Evolutionary conservation across 2,888 invertebrate species (phyloP), one percentile per base, ranked within the genome.

Genomic region (Philaethria dido): DNA sequence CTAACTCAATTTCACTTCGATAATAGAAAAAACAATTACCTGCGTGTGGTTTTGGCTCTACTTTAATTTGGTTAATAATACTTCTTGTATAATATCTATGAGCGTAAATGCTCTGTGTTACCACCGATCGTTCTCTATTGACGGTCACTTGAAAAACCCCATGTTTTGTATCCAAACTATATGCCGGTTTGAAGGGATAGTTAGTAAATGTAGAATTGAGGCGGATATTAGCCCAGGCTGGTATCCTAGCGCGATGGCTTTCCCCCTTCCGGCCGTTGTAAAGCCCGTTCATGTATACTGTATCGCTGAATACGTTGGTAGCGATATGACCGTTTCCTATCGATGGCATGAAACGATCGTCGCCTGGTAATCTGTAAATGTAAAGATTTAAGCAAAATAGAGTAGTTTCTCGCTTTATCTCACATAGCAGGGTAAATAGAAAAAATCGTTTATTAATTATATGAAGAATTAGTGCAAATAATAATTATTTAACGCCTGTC

Each of bases 321-420:
- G 94, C 94, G 62, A 94, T 74, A 72, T 94, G 94, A 0, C 94
- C 94, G 71, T 94, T 94, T 0, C 94, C 93, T 3, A 94, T 79
- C 0, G 94, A 94, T 5, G 94, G 93, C 94, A 94, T 93, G 73
- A 94, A 93, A 65, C 90, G 92, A 0, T 91, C 82, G 72, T 94
- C 93, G 0, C 85, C 80, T 3, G 94, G 94, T 4, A 94, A 81
- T 3, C 94, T 94, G 80, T 0, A 82, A 86, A 72, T 45, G 9
- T 6, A 5, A 42, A 22, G 22, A 9, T 42, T 22, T n/a, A n/a
- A n/a, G n/a, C n/a, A n/a, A n/a, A n/a, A n/a, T n/a, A n/a, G n/a
- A n/a, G n/a, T n/a, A n/a, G n/a, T n/a, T n/a, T n/a, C n/a, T n/a
- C n/a, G n/a, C n/a, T n/a, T n/a, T n/a, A n/a, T n/a, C n/a, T n/a